Conservation (phyloP, 2,797 vertebrate species). For the Argya squamiceps region DNA sequence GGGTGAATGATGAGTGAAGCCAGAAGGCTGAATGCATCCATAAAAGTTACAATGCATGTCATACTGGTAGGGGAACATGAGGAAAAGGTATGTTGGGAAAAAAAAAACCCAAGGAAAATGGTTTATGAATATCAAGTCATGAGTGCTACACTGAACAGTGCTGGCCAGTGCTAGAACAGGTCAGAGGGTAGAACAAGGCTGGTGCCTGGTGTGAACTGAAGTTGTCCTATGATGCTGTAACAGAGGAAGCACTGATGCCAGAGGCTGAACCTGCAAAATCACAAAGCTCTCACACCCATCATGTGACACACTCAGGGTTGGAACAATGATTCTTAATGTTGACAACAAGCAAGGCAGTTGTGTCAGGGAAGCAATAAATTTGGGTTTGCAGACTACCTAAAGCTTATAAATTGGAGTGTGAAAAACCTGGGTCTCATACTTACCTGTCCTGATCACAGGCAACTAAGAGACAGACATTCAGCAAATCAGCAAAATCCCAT, state of each 20-base stretch:
- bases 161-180: conserved; percentile 4
- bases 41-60: not conserved
- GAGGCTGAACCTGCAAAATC: not conserved
- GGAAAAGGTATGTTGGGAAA: not conserved
- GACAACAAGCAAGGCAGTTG: not conserved
- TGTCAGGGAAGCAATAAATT: not conserved
- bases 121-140: not conserved
- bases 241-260: rapidly evolving
- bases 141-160: not conserved
- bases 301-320: not conserved
- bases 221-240: not conserved
- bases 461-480: not conserved
- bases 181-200: not conserved
- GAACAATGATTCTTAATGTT: not conserved
- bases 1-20: not conserved
- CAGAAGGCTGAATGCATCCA: not conserved
- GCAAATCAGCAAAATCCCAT: not conserved
- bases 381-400: not conserved
- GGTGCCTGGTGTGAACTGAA: not conserved
- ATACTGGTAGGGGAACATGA: not conserved
- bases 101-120: not conserved
- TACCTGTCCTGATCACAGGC: not conserved
- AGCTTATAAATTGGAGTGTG: not conserved
- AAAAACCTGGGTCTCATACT: not conserved
- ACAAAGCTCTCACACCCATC: not conserved